Evolutionary conservation across 2,797 vertebrate species (phyloP).

Genomic region (Lepilemur septentrionalis): DNA sequence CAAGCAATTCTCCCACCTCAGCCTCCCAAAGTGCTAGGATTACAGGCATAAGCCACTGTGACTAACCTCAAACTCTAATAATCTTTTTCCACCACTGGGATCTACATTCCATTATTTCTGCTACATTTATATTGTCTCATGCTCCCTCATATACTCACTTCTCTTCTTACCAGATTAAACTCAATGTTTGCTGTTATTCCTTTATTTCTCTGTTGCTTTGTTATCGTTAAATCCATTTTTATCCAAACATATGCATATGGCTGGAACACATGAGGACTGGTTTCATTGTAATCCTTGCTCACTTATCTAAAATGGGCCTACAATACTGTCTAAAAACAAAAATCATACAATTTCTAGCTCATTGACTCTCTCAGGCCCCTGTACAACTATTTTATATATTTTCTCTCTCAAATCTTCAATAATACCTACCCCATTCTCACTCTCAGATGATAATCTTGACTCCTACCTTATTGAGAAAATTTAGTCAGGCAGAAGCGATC

Average conservation of each 20-base stretch:
- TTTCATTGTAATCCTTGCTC: neutral
- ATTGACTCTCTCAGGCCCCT: neutral
- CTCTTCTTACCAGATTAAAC: neutral
- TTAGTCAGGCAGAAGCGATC: no score
- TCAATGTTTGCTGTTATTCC: neutral
- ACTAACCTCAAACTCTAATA: no score
- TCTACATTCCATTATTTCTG: no score
- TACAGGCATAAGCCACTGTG: no score
- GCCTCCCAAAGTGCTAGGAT: no score
- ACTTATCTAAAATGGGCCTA: neutral
- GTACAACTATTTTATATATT: neutral
- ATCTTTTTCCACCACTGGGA: no score
- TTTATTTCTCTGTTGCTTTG: neutral
- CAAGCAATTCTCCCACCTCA: no score
- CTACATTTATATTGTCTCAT: no score
- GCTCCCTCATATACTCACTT: no score
- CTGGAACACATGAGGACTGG: neutral
- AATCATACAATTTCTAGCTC: neutral
- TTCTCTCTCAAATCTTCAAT: neutral
- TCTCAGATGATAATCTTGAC: neutral
- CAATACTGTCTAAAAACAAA: neutral
- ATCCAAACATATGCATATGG: neutral
- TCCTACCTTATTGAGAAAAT: neutral
- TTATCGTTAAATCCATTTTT: neutral
- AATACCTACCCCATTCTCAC: neutral